Evolutionary conservation across 2,888 invertebrate species (phyloP), one percentile per base, ranked within the genome.

Genomic region (Pyrocoelia pectoralis): DNA sequence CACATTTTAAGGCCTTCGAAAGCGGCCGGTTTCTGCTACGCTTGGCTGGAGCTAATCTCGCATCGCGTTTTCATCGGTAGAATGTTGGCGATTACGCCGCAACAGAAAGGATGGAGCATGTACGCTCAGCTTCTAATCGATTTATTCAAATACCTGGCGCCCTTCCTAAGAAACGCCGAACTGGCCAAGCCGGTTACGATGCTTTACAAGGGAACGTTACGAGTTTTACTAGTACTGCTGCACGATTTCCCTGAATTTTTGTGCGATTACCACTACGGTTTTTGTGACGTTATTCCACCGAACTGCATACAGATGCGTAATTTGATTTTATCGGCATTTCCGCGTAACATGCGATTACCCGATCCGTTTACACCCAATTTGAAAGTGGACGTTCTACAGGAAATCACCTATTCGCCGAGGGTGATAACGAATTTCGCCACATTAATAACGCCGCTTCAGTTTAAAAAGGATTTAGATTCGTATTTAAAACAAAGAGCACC

Each of bases 231-330:
- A 38, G 97, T 99, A 0, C 84, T 99, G 24, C 85, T 99, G 9
- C 99, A 99, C 79, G 99, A 99, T 80, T 99, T 99, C 81, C 99
- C 99, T 0, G 99, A 99, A 83, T 97, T 99, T 81, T 86, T 99
- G 53, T 98, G 98, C 82, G 99, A 99, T 80, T 98, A 98, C 81
- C 98, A 99, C 81, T 98, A 98, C 80, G 95, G 95, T 46, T 97
- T 99, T 83, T 98, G 99, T 81, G 99, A 99, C 81, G 97, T 96
- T 65, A 98, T 99, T 74, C 98, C 99, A 49, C 96, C 98, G 2
- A 99, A 99, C 81, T 99, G 99, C 82, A 97, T 99, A 71, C 98
- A 95, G 81, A 96, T 99, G 95, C 87, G 99, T 53, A 99, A 99
- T 80, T 86, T 99, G 59, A 97, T 99, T 56, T 84, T 99, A 66